phyloP scores from a whole-genome alignment of 2,113 vertebrate genomes.

The Grallaria varia region DNA sequence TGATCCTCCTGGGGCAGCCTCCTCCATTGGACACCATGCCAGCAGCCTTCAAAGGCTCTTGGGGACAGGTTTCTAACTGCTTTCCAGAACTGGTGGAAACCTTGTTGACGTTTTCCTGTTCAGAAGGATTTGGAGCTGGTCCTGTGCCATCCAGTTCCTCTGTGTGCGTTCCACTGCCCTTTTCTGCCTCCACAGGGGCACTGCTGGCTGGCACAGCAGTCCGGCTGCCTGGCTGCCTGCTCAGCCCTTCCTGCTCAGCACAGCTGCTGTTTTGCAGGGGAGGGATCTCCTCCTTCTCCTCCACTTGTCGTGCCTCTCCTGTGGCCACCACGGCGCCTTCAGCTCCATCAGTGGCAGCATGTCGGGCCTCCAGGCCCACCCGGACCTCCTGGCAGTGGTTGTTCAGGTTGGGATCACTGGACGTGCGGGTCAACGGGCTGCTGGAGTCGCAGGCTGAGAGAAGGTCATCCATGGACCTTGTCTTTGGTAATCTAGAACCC shows the following conservation, averaged over 20 bases:
- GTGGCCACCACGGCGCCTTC: neutral
- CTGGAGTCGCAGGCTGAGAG: slow-evolving; percentile 90
- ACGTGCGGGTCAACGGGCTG: slow-evolving; percentile 88
- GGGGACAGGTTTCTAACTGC: slow-evolving; percentile 15
- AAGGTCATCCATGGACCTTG: slow-evolving; percentile 95
- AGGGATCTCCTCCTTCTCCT: neutral
- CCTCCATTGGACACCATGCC: neutral
- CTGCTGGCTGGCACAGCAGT: slow-evolving; percentile 5
- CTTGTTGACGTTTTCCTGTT: neutral
- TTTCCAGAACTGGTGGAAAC: slow-evolving; percentile 22
- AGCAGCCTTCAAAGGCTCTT: slow-evolving; percentile 11
- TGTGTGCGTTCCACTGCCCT: neutral
- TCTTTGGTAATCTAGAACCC: slow-evolving; percentile 89
- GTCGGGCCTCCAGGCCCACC: slow-evolving; percentile 75
- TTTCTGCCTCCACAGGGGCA: slow-evolving; percentile 8
- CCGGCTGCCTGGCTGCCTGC: neutral
- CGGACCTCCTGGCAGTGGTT: slow-evolving; percentile 92
- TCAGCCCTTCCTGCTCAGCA: slow-evolving; percentile 63
- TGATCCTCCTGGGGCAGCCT: slow-evolving; percentile 20
- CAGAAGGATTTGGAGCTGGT: neutral
- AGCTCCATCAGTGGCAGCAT: slow-evolving; percentile 42
- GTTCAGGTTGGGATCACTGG: slow-evolving; percentile 97
- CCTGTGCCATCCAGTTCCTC: neutral
- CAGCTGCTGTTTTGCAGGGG: neutral
- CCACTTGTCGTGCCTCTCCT: neutral